Percentiles rank a stretch among this genome's conserved stretches.
phyloP scores from a whole-genome alignment of 2,888 invertebrate genomes.

The Yponomeuta plumbellus region DNA sequence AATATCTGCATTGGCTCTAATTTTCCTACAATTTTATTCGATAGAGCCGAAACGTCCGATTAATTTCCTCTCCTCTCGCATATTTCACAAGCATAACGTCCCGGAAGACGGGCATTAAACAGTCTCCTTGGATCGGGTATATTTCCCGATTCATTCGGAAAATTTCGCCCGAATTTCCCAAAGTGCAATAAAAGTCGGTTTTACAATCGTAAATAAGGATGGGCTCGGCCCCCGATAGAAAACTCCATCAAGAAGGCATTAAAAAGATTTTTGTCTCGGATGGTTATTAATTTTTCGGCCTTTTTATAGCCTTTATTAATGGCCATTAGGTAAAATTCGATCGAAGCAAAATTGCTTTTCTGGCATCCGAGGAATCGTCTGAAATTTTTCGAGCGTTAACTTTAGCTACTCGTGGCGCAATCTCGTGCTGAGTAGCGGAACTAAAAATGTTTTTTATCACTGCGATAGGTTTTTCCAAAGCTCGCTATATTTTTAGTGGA shows the following conservation, averaged over 20 bases:
- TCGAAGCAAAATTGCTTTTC: slow-evolving; percentile 3
- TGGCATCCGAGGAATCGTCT: neutral
- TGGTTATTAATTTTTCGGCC: slow-evolving; percentile 14
- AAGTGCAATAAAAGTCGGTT: slow-evolving; percentile 33
- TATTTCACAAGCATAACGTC: slow-evolving; percentile 23
- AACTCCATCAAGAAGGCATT: neutral
- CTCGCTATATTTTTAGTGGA: too few relatives aligned
- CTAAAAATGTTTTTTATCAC: neutral
- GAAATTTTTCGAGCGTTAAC: neutral
- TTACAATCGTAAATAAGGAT: slow-evolving; percentile 28
- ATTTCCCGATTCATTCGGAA: slow-evolving; percentile 11
- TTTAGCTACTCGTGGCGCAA: slow-evolving; percentile 44
- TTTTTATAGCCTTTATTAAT: slow-evolving; percentile 11
- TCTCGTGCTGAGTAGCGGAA: slow-evolving; percentile 56
- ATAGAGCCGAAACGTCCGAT: neutral
- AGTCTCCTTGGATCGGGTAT: slow-evolving; percentile 21
- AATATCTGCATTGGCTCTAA: neutral
- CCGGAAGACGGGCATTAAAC: slow-evolving; percentile 23
- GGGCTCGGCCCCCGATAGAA: neutral
- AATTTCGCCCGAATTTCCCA: neutral
- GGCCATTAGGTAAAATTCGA: slow-evolving; percentile 10
- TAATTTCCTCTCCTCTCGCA: slow-evolving; percentile 7
- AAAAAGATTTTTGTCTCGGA: slow-evolving; percentile 13
- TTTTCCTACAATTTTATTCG: neutral
- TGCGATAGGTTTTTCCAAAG: too few relatives aligned